These are phyloP conservation scores for Oxyruncus cristatus DNA, from an alignment of 2,113 vertebrate species.

Conservation along the genomic window DNA sequence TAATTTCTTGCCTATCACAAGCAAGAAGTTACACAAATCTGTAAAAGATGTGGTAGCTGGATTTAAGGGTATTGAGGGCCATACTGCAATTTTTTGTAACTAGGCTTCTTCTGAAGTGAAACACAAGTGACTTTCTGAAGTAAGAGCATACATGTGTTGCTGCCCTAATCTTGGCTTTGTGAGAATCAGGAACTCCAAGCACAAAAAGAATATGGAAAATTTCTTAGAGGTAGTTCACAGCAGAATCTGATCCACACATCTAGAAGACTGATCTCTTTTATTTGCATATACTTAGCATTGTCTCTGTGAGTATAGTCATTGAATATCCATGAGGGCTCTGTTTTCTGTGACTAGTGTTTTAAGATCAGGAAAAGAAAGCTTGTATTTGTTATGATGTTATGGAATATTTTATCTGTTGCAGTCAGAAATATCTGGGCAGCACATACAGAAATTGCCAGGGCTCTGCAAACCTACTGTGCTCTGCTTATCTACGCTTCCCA, in stretches of 20 bases:
- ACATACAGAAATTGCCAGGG: accelerated
- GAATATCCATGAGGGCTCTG: not conserved
- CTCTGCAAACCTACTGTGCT: not conserved
- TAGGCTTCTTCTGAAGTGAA: not conserved
- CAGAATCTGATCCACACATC: not conserved
- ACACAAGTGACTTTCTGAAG: not conserved
- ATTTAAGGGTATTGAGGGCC: not conserved
- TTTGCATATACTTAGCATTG: not conserved
- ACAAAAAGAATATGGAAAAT: not conserved
- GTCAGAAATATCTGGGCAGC: not conserved
- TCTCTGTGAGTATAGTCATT: not conserved
- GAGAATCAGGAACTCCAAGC: not conserved
- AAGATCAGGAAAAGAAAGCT: not conserved
- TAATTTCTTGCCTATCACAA: slow-evolving; percentile 10
- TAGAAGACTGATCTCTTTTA: not conserved
- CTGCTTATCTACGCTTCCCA: not conserved
- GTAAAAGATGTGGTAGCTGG: slow-evolving; percentile 10
- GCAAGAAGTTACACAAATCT: not conserved
- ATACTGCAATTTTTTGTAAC: not conserved
- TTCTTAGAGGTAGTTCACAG: not conserved
- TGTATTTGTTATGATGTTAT: not conserved
- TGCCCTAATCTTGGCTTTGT: not conserved
- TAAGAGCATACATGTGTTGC: not conserved
- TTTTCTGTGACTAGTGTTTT: not conserved
- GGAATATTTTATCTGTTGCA: not conserved